Evolutionary conservation across 2,888 invertebrate species (phyloP).

Genomic region (Cordilura impudica): DNA sequence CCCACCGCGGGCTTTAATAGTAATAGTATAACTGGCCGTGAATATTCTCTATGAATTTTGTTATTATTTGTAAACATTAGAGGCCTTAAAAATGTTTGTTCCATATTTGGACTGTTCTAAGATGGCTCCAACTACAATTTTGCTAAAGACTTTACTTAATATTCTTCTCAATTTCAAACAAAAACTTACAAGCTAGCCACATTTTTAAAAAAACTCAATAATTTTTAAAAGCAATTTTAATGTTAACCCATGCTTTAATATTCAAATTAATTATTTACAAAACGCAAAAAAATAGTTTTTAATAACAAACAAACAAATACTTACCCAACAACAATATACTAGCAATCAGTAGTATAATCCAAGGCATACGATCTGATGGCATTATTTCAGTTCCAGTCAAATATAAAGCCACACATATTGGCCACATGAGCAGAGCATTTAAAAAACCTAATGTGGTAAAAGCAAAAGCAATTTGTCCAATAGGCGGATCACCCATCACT

Average conservation of each 20-base stretch:
- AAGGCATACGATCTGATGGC: slow-evolving; percentile 90
- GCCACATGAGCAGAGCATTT: slow-evolving; percentile 93
- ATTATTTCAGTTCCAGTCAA: slow-evolving; percentile 92
- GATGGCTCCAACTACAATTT: too few species aligned
- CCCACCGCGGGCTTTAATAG: too few species aligned
- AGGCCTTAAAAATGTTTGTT: too few species aligned
- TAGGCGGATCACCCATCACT: slow-evolving; percentile 94
- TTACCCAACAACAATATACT: slow-evolving; percentile 88
- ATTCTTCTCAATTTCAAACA: too few species aligned
- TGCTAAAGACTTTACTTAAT: too few species aligned
- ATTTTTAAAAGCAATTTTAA: neutral
- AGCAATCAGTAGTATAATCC: slow-evolving; percentile 90
- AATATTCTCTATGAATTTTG: too few species aligned
- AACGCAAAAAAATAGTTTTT: neutral
- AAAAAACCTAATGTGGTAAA: slow-evolving; percentile 94
- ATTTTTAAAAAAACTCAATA: too few species aligned
- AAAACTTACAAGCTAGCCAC: too few species aligned
- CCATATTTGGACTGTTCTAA: too few species aligned
- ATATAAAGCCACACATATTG: slow-evolving; percentile 90
- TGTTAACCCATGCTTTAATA: neutral
- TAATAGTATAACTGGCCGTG: too few species aligned
- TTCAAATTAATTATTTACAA: neutral
- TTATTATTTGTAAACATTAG: too few species aligned
- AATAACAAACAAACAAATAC: slow-evolving; percentile 53
- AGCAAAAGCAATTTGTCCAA: slow-evolving; percentile 94